A percentile compares a stretch with the other conserved stretches of the same genome.
phyloP scores from a whole-genome alignment of 2,113 vertebrate species.

The Pantherophis guttatus region DNA sequence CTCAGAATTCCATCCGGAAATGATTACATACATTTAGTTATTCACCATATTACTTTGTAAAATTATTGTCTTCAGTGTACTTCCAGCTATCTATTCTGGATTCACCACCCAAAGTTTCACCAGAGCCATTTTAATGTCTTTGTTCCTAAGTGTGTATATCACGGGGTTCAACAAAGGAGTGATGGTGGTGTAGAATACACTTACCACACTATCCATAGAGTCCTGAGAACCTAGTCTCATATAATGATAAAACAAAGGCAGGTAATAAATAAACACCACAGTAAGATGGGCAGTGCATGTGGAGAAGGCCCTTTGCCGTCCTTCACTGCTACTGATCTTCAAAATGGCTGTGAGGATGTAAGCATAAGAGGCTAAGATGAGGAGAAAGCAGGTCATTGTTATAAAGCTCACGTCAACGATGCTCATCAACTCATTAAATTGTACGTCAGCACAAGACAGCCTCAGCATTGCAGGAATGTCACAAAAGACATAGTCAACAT shows the following conservation, averaged over 20 bases:
- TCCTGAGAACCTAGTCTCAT: constrained; percentile 42
- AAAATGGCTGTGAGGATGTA: constrained; percentile 55
- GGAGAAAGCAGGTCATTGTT: constrained; percentile 54
- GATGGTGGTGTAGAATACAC: constrained; percentile 58
- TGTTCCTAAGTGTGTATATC: constrained; percentile 59
- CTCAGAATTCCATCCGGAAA: background rate
- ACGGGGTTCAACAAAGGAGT: constrained; percentile 56
- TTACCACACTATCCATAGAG: constrained; percentile 43
- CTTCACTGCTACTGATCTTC: constrained; percentile 32
- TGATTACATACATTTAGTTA: background rate
- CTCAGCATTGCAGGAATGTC: constrained; percentile 58
- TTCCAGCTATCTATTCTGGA: background rate
- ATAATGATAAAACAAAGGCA: constrained; percentile 57
- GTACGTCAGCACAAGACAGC: constrained; percentile 54
- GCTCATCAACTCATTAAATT: constrained; percentile 58
- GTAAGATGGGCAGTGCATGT: constrained; percentile 60
- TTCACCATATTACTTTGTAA: background rate
- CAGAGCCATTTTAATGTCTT: constrained; percentile 53
- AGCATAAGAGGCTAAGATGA: constrained; percentile 58
- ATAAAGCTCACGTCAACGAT: constrained; percentile 60
- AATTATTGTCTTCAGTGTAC: background rate
- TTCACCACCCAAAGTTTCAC: constrained; percentile 25
- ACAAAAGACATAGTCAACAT: constrained; percentile 60
- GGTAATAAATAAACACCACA: constrained; percentile 48
- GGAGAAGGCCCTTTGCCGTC: constrained; percentile 47